Base-by-base conservation (phyloP, 2,113 vertebrate genomes). In the Atrichornis clamosus region DNA sequence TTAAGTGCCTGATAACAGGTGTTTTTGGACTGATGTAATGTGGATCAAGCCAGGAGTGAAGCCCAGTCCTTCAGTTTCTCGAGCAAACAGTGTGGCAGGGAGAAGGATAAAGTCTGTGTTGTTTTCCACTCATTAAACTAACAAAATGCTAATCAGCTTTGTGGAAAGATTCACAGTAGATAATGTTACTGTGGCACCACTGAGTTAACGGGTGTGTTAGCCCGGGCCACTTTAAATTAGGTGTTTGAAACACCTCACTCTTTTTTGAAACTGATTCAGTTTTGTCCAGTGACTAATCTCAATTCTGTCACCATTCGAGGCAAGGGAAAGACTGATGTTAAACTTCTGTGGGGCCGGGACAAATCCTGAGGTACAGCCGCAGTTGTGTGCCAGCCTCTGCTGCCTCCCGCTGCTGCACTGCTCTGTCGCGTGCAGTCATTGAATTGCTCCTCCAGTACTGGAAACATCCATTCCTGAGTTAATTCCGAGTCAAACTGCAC, bases 121-220 rank as follows among this genome's bases (percentile, higher is more conserved):
- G 64, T 67, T 95, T 93, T 93, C 92, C 42, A 2, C 76, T 95
- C 93, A 89, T 92, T 84, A 94, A 88, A 88, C 59, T 94, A 92
- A 95, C 24, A 59, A 87, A 94, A 95, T 82, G 87, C 84, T 90
- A 75, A 91, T 91, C 49, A 84, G 79, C 93, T 81, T 33, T 56
- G 73, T 69, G 83, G 90, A 55, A 84, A 63, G 82, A 88, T 59
- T 67, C 2, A 0, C 41, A 30, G 76, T 5, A 52, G 94, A 47
- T 94, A 67, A 21, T n/a, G 63, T 91, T 91, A 62, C 81, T 47
- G 65, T 86, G 52, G 60, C 35, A 67, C 55, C 56, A 5, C 47
- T 35, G 58, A 65, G 47, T 92, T 86, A 63, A 1, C 3, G 0
- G 49, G 27, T 63, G 19, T 37, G 30, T 88, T 79, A 49, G 30